Conservation (phyloP, 2,797 vertebrate species). For the Coracias cyanogaster region DNA sequence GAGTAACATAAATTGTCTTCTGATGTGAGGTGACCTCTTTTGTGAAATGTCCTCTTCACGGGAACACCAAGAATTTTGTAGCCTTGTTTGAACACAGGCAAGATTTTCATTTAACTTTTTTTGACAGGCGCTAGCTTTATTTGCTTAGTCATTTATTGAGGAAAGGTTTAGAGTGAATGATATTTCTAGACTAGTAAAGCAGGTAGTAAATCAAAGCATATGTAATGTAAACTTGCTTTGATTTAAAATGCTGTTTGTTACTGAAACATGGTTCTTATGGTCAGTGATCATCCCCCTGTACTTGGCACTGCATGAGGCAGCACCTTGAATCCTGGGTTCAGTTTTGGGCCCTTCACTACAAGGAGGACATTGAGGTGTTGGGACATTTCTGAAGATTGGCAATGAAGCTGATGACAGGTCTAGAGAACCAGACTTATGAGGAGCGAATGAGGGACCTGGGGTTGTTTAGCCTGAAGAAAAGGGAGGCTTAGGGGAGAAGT, state of each 20-base stretch:
- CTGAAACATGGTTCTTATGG: not conserved
- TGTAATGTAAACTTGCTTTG: not conserved
- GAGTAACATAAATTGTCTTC: not conserved
- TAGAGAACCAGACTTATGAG: not conserved
- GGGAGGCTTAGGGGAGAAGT: not conserved
- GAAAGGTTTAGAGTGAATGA: not conserved
- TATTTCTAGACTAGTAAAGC: not conserved
- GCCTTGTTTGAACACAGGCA: not conserved
- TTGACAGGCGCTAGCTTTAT: not conserved
- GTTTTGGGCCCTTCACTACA: too few species aligned
- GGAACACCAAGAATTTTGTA: not conserved
- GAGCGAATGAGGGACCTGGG: not conserved
- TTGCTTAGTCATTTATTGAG: not conserved
- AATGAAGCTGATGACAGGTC: not conserved
- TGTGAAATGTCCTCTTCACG: not conserved
- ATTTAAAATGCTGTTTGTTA: not conserved
- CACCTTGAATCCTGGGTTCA: too few species aligned
- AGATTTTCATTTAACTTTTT: not conserved
- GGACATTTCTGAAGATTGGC: too few species aligned
- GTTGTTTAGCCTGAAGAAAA: not conserved
- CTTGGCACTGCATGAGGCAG: too few species aligned
- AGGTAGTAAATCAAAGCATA: not conserved
- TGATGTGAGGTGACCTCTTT: not conserved
- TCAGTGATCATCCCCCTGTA: too few species aligned
- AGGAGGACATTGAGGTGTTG: too few species aligned